Evolutionary conservation across 2,888 invertebrate species (phyloP), one percentile per base, ranked within the genome.

Genomic region (Notocelia uddmanniana): DNA sequence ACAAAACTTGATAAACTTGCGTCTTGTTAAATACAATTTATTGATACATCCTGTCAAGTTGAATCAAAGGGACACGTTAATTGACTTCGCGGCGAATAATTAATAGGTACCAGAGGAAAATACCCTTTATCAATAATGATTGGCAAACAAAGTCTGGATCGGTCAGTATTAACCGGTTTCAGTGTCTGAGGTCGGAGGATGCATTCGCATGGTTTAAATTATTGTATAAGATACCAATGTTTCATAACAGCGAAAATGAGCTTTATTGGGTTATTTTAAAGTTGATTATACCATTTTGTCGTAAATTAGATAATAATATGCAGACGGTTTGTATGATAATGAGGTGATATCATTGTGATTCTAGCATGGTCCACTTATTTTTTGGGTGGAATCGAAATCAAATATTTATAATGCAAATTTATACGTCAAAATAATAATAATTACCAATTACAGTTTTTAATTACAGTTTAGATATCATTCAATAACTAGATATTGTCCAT

Each of bases 91-190:
- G 50, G 31, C 50, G 31, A 52, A 58, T 52, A 57, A 62, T 72
- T 66, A 54, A 69, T 64, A 58, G 60, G 23, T 63, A 62, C 59
- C 18, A 45, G 57, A 26, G 59, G 68, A 76, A 73, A 75, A 76
- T 74, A 72, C 26, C 69, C 54, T 21, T 66, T 60, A 64, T 69
- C 60, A 37, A 55, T 45, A 31, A 31, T 69, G 62, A 41, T 37
- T 52, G 52, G 58, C 52, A 34, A 59, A 48, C 69, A 67, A 58
- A 23, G 64, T 54, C 41, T 45, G 70, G 50, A n/a, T 64, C 64
- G 41, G 70, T 19, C 64, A 66, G 70, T 70, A 58, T 52, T 50
- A 1, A 31, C 64, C 58, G 41, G 70, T 54, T 59, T 50, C 18
- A 21, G 9, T 37, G 64, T 26, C 57, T 66, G 31, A 54, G 70